phyloP scores from a whole-genome alignment of 2,888 invertebrate species.

The Capitulum mitella region DNA sequence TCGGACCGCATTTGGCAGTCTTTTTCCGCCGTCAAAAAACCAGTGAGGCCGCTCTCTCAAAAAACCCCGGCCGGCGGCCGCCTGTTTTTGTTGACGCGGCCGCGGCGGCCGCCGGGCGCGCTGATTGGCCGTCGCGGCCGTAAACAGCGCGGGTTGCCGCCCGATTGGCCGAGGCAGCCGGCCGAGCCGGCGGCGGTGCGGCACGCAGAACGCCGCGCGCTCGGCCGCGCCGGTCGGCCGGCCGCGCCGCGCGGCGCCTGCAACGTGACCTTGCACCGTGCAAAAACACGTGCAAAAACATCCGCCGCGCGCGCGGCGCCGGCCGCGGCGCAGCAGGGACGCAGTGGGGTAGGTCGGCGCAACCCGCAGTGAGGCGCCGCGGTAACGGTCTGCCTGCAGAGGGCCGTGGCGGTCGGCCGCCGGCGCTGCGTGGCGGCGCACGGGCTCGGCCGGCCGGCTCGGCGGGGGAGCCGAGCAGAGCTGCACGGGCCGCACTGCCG shows the following conservation, averaged over 20 bases:
- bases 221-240: neutral
- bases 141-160: constrained; percentile 12
- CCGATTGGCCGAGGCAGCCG: neutral
- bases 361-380: neutral
- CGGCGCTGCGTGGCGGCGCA: no score
- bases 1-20: neutral
- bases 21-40: constrained; percentile 21
- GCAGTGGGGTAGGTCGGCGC: neutral
- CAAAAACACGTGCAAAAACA: constrained; percentile 13
- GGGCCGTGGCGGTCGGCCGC: neutral
- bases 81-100: constrained; percentile 17
- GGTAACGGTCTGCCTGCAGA: neutral
- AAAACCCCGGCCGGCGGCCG: neutral
- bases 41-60: neutral
- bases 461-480: no score
- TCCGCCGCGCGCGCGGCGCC: neutral
- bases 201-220: neutral
- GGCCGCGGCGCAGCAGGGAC: neutral
- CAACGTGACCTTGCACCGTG: neutral
- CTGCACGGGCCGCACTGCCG: no score
- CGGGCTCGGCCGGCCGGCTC: neutral
- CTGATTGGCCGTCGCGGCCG: neutral
- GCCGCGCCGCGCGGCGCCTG: neutral
- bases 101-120: neutral
- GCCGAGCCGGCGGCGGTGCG: neutral